A percentile compares a stretch with the other conserved stretches of the same genome.
These are phyloP conservation scores for Oxytorus armatus DNA, from an alignment of 2,888 invertebrate genomes.

Conservation along the genomic window DNA sequence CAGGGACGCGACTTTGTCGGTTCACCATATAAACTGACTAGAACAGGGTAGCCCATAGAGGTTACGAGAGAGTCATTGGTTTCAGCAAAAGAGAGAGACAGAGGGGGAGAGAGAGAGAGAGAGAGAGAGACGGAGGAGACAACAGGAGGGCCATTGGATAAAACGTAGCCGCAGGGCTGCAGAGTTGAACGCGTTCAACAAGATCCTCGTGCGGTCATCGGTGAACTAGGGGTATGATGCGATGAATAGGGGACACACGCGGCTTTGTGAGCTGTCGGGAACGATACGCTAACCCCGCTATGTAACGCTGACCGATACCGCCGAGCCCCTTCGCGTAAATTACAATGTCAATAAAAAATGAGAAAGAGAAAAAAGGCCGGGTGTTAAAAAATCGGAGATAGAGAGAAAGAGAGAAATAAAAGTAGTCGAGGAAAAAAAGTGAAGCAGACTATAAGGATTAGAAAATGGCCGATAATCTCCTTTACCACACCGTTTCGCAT, in stretches of 20 bases:
- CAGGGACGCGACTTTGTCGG: constrained; percentile 47
- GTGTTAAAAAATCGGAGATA: constrained; percentile 2
- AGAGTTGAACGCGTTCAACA: constrained; percentile 73
- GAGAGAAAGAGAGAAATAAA: neutral
- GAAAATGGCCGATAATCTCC: constrained; percentile 23
- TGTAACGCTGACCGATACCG: constrained; percentile 25
- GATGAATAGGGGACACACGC: constrained; percentile 33
- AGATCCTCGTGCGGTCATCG: constrained; percentile 72
- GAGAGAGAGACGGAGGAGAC: constrained; percentile 12
- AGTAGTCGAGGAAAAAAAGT: neutral
- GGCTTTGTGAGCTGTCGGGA: constrained; percentile 68
- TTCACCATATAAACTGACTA: constrained; percentile 51
- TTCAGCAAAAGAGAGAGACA: constrained; percentile 19
- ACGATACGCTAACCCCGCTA: constrained; percentile 20
- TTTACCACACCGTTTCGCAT: constrained; percentile 30
- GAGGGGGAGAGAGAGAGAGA: constrained; percentile 11
- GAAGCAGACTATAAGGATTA: constrained; percentile 10
- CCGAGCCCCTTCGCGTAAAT: constrained; percentile 33
- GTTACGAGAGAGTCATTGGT: constrained; percentile 44
- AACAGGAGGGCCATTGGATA: constrained; percentile 53
- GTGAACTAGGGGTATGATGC: constrained; percentile 61
- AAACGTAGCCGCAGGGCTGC: constrained; percentile 65
- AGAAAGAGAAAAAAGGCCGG: neutral
- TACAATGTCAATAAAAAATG: constrained; percentile 47
- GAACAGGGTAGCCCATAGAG: constrained; percentile 31